Evolutionary conservation across 2,888 invertebrate species (phyloP).

Genomic region (Flexamia atlantica): DNA sequence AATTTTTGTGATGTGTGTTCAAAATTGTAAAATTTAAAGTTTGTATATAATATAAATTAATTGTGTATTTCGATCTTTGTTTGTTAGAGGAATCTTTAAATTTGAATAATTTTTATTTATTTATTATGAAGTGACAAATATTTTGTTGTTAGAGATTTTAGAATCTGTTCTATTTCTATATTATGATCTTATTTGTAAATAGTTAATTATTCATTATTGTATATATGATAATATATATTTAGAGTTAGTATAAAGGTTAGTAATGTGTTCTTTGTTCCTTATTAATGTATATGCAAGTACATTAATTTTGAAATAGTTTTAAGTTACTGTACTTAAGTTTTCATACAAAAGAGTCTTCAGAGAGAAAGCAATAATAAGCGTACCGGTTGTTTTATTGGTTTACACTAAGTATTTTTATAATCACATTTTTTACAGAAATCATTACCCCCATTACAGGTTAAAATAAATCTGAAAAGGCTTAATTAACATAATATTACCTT

Average conservation of each 20-base stretch:
- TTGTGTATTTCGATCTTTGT: background rate
- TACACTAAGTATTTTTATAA: too few relatives aligned
- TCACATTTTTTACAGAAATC: too few relatives aligned
- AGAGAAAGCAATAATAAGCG: too few relatives aligned
- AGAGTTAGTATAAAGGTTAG: background rate
- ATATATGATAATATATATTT: background rate
- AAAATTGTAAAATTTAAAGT: slow-evolving; percentile 34
- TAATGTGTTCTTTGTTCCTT: slow-evolving; percentile 14
- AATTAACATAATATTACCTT: too few relatives aligned
- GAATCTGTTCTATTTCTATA: background rate
- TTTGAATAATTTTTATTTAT: slow-evolving; percentile 8
- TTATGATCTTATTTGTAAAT: slow-evolving; percentile 4
- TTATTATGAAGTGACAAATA: background rate
- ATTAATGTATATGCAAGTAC: background rate
- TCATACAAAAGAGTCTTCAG: too few relatives aligned
- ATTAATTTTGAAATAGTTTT: background rate
- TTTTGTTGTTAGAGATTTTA: slow-evolving; percentile 13
- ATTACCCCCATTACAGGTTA: too few relatives aligned
- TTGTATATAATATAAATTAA: slow-evolving; percentile 24
- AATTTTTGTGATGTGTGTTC: slow-evolving; percentile 37
- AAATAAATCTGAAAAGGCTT: too few relatives aligned
- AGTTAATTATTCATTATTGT: background rate
- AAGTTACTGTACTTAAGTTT: background rate
- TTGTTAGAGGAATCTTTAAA: background rate
- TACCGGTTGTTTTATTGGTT: too few relatives aligned